Conservation (phyloP, 2,888 invertebrate genomes). For the Mactromeris polynyma region DNA sequence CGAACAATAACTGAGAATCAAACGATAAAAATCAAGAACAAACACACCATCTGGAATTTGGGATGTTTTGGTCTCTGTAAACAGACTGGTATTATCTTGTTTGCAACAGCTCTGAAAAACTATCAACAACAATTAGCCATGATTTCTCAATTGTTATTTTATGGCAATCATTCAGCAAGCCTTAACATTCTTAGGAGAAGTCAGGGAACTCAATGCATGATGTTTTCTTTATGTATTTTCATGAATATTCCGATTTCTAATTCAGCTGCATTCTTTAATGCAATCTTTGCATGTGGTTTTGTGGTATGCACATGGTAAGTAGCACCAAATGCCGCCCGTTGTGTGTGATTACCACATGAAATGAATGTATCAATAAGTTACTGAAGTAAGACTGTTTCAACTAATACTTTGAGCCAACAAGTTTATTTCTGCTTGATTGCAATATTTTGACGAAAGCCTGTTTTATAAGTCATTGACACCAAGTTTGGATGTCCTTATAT, state of each 20-base stretch:
- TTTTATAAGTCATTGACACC: too few relatives aligned
- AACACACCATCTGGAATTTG: background rate
- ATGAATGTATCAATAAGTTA: background rate
- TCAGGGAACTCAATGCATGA: background rate
- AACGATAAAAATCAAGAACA: background rate
- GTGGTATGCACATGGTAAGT: background rate
- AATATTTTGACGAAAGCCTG: too few relatives aligned
- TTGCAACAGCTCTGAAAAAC: slow-evolving; percentile 7
- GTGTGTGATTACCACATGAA: background rate
- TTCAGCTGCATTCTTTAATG: background rate
- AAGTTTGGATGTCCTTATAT: background rate
- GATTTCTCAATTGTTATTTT: slow-evolving; percentile 14
- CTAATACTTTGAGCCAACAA: background rate
- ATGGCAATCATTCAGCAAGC: background rate
- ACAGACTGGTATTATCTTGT: background rate
- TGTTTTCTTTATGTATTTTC: background rate
- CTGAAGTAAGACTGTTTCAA: background rate
- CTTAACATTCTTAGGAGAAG: background rate
- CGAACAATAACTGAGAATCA: background rate
- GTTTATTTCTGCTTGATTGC: background rate
- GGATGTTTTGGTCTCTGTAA: background rate
- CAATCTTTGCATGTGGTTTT: background rate
- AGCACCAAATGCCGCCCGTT: background rate
- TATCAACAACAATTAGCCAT: background rate
- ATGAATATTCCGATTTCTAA: background rate